Base-by-base conservation (phyloP, 1,140 invertebrate genomes). In the Chrysoperla carnea region DNA sequence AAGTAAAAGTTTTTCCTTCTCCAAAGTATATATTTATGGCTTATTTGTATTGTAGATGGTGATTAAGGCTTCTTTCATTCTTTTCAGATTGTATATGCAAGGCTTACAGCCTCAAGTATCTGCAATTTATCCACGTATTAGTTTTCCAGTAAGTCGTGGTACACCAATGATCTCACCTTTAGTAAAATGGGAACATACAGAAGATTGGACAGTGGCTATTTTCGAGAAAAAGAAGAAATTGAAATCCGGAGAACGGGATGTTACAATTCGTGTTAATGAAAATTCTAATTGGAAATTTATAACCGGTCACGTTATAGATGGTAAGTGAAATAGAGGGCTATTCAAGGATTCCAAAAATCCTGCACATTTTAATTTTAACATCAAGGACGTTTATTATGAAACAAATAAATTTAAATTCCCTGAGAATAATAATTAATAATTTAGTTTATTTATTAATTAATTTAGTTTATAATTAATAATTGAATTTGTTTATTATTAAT, bases 261-360 rank as follows among this genome's bases (percentile, higher is more conserved):
- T 81, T 8, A 57, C 66, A 13, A 62, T 81, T 11, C 69, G 75
- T 27, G 58, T 84, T 1, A 62, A 59, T 6, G 74, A 84, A 48
- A 74, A 77, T 37, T 23, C 17, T 3, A 75, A 81, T 45, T 79
- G 76, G 54, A 70, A 79, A 37, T 95, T 75, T 55, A 75, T 88
- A 59, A 60, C 64, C 15, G 90, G 87, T 2, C 91, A 97, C 59
- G 69, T 81, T 5, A 84, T 96, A 50, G 89, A 96, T 62, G 80
- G 80, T 58, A 64, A 45, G 9, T 39, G 17, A 23, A 23, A 23
- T 23, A 5, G 2, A 23, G n/a, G n/a, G n/a, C n/a, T n/a, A n/a
- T n/a, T n/a, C n/a, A 23, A 23, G 5, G 5, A 23, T 23, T 23
- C 5, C 17, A 23, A 23, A 2, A 23, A 23, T 23, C 17, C 2